Conservation (phyloP, 2,888 invertebrate genomes). For the Limnephilus lunatus region DNA sequence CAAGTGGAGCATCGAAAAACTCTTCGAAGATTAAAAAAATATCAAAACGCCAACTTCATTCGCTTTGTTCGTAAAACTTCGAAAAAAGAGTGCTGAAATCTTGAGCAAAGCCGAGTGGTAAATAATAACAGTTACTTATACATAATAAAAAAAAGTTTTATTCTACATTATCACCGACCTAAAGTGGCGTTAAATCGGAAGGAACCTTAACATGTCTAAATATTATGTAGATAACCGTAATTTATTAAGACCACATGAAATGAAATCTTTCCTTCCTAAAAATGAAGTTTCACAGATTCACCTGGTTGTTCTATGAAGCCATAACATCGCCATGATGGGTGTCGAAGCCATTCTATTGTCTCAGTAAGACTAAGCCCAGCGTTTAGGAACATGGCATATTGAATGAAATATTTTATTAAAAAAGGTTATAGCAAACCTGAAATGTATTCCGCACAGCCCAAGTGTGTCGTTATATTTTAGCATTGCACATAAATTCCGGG, state of each 20-base stretch:
- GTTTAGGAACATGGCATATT: not conserved
- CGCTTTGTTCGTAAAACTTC: no score
- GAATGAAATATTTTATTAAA: constrained; percentile 14
- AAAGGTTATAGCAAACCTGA: constrained; percentile 30
- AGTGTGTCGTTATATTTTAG: constrained; percentile 49
- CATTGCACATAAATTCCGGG: constrained; percentile 44
- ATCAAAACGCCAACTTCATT: no score
- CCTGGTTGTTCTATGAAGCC: not conserved
- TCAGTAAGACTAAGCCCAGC: not conserved
- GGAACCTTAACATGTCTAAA: not conserved
- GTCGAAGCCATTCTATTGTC: not conserved
- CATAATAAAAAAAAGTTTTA: no score
- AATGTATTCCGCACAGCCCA: constrained; percentile 36
- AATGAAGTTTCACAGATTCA: not conserved
- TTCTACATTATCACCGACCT: no score
- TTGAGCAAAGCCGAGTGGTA: no score
- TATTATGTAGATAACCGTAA: not conserved
- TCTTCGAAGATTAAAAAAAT: no score
- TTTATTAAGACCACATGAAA: not conserved
- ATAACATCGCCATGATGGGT: not conserved
- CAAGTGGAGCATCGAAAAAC: no score
- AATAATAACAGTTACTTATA: no score
- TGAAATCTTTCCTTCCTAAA: not conserved
- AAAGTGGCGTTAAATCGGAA: no score
- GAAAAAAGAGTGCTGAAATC: no score